Evolutionary conservation across 2,113 vertebrate species (phyloP), one percentile per base, ranked within the genome.

Genomic region (Isichthys henryi): DNA sequence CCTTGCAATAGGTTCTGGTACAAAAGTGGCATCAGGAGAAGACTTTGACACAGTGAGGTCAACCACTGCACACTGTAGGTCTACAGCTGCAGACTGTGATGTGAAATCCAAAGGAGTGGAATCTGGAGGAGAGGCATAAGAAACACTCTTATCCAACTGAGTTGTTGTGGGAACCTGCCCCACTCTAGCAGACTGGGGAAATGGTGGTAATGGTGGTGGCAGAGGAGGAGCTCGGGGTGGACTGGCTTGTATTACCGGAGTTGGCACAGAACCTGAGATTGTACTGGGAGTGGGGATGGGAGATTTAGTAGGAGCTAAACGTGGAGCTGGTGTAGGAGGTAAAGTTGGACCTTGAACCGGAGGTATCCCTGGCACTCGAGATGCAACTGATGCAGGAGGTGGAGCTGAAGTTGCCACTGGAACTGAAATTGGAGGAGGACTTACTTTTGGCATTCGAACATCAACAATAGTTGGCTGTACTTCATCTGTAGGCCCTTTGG

Each of bases 221-320:
- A 86, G 89, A 13, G 87, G 87, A 53, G 87, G 87, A 66, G 70
- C 39, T 17, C 23, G 66, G 31, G 66, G 66, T 87, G 35, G 74
- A 77, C 31, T 80, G 35, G 77, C 21, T 58, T 88, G 45, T 48
- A 35, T 5, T 56, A 56, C 15, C 0, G n/a, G 48, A 0, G 21
- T 23, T 89, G 48, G 31, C 50, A 77, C 49, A 43, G 88, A 27
- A 56, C 31, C 50, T 39, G 74, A 66, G 39, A 45, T 7, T 58
- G 35, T 21, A 66, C 35, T 45, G 35, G 13, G 17, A 83, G 70
- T 45, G 17, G 74, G 31, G 52, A 43, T 56, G 70, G 88, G 58
- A 27, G 96, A 94, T 90, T 94, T 66, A 17, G 90, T 90, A 90
- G 92, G 86, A 31, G 92, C 6, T 31, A 96, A 94, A 74, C 58